Percentiles rank a stretch among this genome's conserved stretches.
Conservation (phyloP, 2,113 vertebrate genomes). For the Gallinago jamesoni region DNA sequence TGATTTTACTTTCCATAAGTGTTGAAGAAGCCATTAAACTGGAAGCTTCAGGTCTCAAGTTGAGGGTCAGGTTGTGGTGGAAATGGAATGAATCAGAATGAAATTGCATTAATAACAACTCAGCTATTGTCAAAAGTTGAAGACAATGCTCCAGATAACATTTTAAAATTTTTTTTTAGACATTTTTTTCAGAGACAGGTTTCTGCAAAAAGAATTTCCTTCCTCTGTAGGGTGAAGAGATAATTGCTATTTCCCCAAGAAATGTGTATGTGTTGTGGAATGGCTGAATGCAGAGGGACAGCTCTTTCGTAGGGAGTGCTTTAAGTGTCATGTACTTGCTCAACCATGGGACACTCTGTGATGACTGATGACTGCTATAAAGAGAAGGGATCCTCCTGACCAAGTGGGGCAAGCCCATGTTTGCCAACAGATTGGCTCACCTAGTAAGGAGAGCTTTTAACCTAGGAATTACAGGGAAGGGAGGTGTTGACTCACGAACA, state of each 20-base stretch:
- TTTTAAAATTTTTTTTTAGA: too few relatives aligned
- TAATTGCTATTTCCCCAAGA: neutral
- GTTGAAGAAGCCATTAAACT: neutral
- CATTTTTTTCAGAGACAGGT: too few relatives aligned
- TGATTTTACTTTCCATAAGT: neutral
- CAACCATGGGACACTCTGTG: neutral
- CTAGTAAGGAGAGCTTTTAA: neutral
- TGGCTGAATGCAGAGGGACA: neutral
- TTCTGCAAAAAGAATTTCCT: neutral
- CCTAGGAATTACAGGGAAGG: neutral
- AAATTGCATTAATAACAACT: slow-evolving; percentile 85
- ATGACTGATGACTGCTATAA: neutral
- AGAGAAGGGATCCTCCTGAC: neutral
- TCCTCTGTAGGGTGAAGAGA: neutral
- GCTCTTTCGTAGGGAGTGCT: neutral
- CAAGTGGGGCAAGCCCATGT: neutral
- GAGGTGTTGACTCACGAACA: neutral
- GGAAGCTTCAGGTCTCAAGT: slow-evolving; percentile 71
- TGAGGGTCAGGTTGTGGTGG: slow-evolving; percentile 55
- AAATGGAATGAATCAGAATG: slow-evolving; percentile 75
- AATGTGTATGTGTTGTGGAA: neutral
- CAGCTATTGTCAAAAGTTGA: slow-evolving; percentile 84
- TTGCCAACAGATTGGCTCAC: neutral
- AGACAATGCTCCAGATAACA: slow-evolving; percentile 68
- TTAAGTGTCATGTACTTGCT: neutral